Conservation (phyloP, 2,113 vertebrate species). For the Edolisoma coerulescens region DNA sequence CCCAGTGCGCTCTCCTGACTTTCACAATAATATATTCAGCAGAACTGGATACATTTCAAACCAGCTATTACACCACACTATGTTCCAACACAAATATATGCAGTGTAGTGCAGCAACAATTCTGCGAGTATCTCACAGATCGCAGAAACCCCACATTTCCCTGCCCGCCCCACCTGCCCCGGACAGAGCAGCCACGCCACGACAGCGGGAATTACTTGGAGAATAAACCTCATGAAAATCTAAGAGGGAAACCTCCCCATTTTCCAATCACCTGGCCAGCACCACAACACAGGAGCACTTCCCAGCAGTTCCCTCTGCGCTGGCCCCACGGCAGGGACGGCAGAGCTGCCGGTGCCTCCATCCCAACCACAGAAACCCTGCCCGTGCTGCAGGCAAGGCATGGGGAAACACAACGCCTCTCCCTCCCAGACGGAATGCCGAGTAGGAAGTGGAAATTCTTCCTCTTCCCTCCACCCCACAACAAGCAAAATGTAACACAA, state of each 20-base stretch:
- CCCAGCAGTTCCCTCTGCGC: rapidly evolving
- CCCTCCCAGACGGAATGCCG: rapidly evolving
- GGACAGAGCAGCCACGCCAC: neutral
- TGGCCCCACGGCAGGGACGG: rapidly evolving
- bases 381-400: rapidly evolving
- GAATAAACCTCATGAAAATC: neutral
- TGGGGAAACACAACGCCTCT: rapidly evolving
- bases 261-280: neutral
- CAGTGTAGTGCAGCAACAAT: neutral
- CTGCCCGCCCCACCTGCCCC: neutral
- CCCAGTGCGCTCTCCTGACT: neutral
- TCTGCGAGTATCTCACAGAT: neutral
- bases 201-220: neutral
- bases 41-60: conserved; percentile 5
- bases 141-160: neutral
- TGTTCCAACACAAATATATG: conserved; percentile 45
- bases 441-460: neutral
- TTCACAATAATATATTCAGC: conserved; percentile 1
- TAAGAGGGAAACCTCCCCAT: neutral
- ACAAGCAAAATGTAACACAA: neutral
- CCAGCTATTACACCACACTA: conserved; percentile 21
- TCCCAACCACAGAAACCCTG: rapidly evolving
- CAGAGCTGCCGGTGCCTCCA: neutral
- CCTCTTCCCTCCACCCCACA: neutral
- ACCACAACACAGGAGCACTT: rapidly evolving